These are phyloP conservation scores for Microcaecilia unicolor DNA, from an alignment of 2,797 vertebrate species.

Conservation along the genomic window DNA sequence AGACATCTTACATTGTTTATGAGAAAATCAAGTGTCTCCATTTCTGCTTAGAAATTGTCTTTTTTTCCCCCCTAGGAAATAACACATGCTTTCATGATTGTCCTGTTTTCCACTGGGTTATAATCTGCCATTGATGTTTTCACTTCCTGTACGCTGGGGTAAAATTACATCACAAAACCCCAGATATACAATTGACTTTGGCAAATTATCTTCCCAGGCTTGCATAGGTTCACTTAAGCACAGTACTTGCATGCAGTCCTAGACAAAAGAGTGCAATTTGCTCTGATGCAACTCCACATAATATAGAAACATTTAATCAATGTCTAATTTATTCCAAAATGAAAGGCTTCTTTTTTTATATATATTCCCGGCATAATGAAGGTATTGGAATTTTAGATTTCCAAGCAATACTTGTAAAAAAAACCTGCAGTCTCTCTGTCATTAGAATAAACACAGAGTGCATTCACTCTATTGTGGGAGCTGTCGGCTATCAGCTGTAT, in stretches of 20 bases:
- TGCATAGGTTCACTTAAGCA: not conserved
- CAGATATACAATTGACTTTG: not conserved
- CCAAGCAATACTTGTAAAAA: slow-evolving; percentile 10
- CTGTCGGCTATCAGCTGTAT: slow-evolving; percentile 10
- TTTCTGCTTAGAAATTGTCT: no score
- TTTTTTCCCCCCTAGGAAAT: no score
- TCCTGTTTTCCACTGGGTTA: no score
- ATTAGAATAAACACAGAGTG: slow-evolving; percentile 10
- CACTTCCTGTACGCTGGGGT: no score
- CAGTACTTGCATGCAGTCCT: not conserved
- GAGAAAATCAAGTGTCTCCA: no score
- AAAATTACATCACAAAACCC: no score
- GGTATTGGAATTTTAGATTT: slow-evolving; percentile 4
- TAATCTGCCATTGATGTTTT: no score
- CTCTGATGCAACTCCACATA: slow-evolving; percentile 12
- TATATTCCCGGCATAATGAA: not conserved
- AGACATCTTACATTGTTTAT: no score
- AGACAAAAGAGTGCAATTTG: slow-evolving; percentile 2
- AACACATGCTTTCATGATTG: no score
- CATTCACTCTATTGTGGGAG: slow-evolving; percentile 13
- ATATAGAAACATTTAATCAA: slow-evolving; percentile 1
- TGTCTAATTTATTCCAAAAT: slow-evolving; percentile 12
- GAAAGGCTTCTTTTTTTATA: not conserved
- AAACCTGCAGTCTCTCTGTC: slow-evolving; percentile 5
- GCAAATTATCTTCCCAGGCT: not conserved